Evolutionary conservation across 2,888 invertebrate genomes (phyloP).

Genomic region (Acanthoscelides obtectus): DNA sequence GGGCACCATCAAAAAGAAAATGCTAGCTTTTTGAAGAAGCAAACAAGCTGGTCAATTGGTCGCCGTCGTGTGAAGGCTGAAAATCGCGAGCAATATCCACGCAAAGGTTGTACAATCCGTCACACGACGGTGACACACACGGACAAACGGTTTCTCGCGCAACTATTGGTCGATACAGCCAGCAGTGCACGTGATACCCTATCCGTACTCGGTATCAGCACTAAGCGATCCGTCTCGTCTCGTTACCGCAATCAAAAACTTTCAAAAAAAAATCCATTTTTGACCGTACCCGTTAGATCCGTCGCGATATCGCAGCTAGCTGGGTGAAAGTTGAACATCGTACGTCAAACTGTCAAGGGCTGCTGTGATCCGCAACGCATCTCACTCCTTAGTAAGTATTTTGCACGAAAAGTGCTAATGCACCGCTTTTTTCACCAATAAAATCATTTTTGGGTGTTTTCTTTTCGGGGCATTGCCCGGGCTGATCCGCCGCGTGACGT

Average conservation of each 20-base stretch:
- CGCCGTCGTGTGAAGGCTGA: slow-evolving; percentile 17
- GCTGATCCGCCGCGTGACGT: slow-evolving; percentile 39
- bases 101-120: background rate
- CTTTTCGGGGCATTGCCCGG: slow-evolving; percentile 36
- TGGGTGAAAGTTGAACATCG: background rate
- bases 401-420: background rate
- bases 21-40: background rate
- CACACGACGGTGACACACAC: slow-evolving; percentile 23
- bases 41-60: background rate
- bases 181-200: slow-evolving; percentile 33
- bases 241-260: background rate
- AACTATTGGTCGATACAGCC: slow-evolving; percentile 39
- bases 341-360: background rate
- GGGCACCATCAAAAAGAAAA: background rate
- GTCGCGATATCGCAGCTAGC: background rate
- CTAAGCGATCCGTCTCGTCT: background rate
- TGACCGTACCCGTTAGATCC: background rate
- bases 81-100: background rate
- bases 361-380: background rate
- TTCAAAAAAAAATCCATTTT: background rate
- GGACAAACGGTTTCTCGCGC: slow-evolving; percentile 25
- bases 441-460: slow-evolving; percentile 15
- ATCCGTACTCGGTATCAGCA: slow-evolving; percentile 12
- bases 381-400: background rate
- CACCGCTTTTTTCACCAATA: background rate